Conservation (phyloP, 2,797 vertebrate species). For the Cossypha dichroa region DNA sequence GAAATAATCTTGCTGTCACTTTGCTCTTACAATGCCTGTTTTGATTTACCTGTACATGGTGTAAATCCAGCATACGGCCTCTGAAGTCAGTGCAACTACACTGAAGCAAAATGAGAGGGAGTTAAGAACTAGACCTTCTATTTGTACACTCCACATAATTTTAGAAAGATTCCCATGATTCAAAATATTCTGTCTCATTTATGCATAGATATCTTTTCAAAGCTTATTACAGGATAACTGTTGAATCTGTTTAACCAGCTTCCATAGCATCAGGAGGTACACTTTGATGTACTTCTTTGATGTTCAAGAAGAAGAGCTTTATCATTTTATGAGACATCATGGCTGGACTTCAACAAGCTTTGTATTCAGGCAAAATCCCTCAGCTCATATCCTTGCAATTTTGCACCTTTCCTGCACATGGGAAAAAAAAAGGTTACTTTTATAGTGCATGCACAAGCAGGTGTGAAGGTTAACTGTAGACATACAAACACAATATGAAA, state of each 20-base stretch:
- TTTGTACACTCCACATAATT: neutral
- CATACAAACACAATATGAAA: neutral
- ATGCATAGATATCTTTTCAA: constrained; percentile 14
- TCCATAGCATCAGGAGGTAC: neutral
- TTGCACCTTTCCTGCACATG: neutral
- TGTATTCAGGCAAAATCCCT: neutral
- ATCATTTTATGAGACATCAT: neutral
- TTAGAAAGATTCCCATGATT: neutral
- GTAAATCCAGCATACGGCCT: neutral
- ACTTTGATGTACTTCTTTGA: constrained; percentile 50
- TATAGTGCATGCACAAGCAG: neutral
- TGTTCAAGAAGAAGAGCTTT: constrained; percentile 26
- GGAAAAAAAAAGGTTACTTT: neutral
- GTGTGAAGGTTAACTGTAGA: neutral
- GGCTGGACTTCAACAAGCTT: neutral
- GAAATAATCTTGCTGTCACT: neutral
- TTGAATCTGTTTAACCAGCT: constrained; percentile 48
- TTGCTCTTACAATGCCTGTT: neutral
- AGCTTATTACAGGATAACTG: constrained; percentile 35
- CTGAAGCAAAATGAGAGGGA: neutral
- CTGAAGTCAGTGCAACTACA: neutral
- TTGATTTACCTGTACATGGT: neutral
- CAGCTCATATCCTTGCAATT: neutral
- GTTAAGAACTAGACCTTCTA: neutral
- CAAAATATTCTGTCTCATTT: constrained; percentile 28